Percentiles rank a stretch among this genome's conserved stretches.
These are phyloP conservation scores for Pristionchus japonicus DNA, from an alignment of 2,888 invertebrate genomes.

Conservation along the genomic window DNA sequence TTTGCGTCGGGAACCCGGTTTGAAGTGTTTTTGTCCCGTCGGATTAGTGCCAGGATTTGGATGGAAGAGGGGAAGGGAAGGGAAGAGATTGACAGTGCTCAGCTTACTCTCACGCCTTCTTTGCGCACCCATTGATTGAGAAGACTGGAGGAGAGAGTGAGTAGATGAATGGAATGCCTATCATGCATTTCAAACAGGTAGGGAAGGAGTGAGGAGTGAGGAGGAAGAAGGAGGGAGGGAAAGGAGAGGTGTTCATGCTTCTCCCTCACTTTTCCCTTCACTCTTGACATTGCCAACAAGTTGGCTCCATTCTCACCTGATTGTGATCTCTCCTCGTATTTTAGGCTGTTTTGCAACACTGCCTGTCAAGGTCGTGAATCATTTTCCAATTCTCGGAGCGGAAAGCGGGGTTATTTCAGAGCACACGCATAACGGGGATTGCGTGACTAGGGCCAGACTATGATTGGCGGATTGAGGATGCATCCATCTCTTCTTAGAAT, in stretches of 20 bases:
- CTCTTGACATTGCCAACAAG: background rate
- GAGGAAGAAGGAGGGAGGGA: too few relatives aligned
- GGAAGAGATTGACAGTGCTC: background rate
- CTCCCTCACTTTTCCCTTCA: background rate
- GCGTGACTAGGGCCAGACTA: background rate
- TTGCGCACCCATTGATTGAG: background rate
- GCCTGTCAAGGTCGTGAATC: background rate
- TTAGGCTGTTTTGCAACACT: background rate
- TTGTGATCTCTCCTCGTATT: background rate
- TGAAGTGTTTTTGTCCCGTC: background rate
- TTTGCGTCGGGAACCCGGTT: background rate
- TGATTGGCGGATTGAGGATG: background rate
- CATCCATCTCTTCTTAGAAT: background rate
- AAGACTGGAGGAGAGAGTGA: background rate
- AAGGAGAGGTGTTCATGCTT: background rate
- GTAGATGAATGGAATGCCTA: conserved; percentile 29
- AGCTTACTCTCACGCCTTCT: conserved; percentile 1
- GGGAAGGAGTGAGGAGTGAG: background rate
- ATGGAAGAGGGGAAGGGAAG: background rate
- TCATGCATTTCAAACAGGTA: conserved; percentile 33
- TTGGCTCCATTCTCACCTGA: background rate
- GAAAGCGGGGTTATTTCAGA: background rate
- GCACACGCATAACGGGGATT: background rate
- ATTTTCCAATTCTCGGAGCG: background rate
- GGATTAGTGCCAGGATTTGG: background rate